These are phyloP conservation scores for Gavia stellata DNA, from an alignment of 2,113 vertebrate species.

Conservation along the genomic window DNA sequence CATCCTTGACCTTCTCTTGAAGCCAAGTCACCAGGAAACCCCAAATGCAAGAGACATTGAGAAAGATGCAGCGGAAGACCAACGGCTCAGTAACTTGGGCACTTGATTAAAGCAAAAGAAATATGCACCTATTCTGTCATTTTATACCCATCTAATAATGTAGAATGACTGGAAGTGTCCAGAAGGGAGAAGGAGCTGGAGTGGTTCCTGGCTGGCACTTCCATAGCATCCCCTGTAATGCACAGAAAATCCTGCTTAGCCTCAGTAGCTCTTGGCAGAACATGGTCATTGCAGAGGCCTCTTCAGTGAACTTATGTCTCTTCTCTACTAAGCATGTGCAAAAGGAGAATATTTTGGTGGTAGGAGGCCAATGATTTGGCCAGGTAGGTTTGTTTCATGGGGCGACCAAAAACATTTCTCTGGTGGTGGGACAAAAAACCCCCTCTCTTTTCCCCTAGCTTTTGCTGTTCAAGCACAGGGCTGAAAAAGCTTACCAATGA, in stretches of 20 bases:
- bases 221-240: background rate
- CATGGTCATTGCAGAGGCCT: background rate
- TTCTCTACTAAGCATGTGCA: background rate
- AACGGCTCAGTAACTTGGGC: background rate
- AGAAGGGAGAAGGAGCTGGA: background rate
- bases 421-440: rapidly evolving
- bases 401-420: background rate
- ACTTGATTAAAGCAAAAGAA: background rate
- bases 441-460: background rate
- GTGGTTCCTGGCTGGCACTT: background rate
- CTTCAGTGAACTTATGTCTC: background rate
- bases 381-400: background rate
- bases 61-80: background rate
- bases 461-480: background rate
- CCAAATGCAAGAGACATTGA: background rate
- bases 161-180: background rate
- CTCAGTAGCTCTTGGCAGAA: background rate
- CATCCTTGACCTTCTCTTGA: background rate
- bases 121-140: background rate
- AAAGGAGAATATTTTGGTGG: background rate
- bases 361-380: background rate
- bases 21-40: background rate
- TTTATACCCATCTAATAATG: background rate
- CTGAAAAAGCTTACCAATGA: background rate
- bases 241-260: background rate